Base-by-base conservation (phyloP, 2,888 invertebrate genomes). In the Sarcophaga rosellei region DNA sequence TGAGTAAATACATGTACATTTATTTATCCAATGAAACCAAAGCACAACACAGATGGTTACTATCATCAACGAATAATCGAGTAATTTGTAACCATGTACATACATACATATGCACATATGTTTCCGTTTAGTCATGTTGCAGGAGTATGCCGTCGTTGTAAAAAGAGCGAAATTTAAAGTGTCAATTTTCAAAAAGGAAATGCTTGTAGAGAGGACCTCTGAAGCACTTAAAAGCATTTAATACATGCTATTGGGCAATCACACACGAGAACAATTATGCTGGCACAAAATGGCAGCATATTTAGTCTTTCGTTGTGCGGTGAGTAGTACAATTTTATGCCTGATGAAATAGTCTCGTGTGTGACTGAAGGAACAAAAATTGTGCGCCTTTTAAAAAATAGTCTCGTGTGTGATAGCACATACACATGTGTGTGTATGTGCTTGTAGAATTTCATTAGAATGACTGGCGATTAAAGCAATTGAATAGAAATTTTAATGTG, bases 171-270 rank as follows among this genome's bases (percentile, higher is more conserved):
- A 66, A 12, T 45, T 11, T 66, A 20, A 12, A 66, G 44, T 66
- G 44, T 15, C 11, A 20, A 10, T 35, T 44, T 45, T 12, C 4
- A 12, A 66, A 66, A 66, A 2, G 47, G 47, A 68, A 47, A 21
- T 21, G 35, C 2, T 65, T n/a, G 35, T 65, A 65, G 35, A 44
- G n/a, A 12, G 53, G 53, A 53, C 53, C 10, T 53, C 3, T 12
- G 17, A 68, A 45, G 20, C 17, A 68, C 68, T 68, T 68, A 21
- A 23, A 68, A 17, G 21, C 47, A 68, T 45, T 68, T 47, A 68
- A 47, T 53, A 15, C 17, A n/a, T 53, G 15, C 53, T 53, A 53
- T n/a, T n/a, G n/a, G n/a, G n/a, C n/a, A n/a, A n/a, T n/a, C n/a
- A n/a, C n/a, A n/a, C n/a, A n/a, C n/a, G n/a, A n/a, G n/a, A n/a